Evolutionary conservation across 2,113 vertebrate genomes (phyloP).

Genomic region (Neolamprologus cancellatus): DNA sequence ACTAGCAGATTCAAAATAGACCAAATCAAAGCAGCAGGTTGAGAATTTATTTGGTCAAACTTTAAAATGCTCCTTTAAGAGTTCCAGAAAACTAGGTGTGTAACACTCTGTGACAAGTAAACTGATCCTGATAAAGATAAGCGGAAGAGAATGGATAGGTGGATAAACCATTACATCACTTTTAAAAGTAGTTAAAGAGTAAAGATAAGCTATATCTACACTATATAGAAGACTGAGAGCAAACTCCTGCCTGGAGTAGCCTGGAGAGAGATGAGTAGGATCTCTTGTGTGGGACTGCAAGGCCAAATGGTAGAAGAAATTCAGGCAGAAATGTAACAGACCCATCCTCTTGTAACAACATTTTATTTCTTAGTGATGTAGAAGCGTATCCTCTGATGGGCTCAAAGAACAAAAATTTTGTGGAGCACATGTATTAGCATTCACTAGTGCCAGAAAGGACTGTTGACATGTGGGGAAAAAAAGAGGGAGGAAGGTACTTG

Average conservation of each 20-base stretch:
- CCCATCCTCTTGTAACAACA: neutral
- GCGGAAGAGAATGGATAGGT: neutral
- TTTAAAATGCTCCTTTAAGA: neutral
- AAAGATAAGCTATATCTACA: neutral
- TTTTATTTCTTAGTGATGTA: neutral
- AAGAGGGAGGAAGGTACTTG: rapidly evolving
- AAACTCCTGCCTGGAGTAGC: neutral
- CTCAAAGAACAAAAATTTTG: rapidly evolving
- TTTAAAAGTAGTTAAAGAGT: neutral
- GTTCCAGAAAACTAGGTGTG: neutral
- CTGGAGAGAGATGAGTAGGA: neutral
- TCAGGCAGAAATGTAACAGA: neutral
- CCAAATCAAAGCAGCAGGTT: neutral
- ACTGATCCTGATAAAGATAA: neutral
- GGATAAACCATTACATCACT: neutral
- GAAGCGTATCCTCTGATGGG: neutral
- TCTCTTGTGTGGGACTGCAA: neutral
- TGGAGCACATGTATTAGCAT: neutral
- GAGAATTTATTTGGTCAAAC: neutral
- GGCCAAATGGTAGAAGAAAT: neutral
- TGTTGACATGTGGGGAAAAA: rapidly evolving
- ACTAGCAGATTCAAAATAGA: neutral
- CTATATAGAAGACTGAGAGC: neutral
- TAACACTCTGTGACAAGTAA: neutral
- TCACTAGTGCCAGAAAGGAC: neutral